phyloP scores from a whole-genome alignment of 2,888 invertebrate species.

The Parasteatoda lunata region DNA sequence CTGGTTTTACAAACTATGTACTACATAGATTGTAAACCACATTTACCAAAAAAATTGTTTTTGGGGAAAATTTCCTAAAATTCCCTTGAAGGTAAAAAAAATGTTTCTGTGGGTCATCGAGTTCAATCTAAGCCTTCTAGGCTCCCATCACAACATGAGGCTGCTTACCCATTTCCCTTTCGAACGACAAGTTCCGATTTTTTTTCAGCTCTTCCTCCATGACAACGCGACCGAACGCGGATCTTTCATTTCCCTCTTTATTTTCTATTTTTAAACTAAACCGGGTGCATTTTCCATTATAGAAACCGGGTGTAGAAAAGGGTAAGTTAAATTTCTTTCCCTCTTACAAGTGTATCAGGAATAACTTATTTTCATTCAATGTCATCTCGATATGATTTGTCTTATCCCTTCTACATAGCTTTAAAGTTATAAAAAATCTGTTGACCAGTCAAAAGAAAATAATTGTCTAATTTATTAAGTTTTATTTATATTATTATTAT shows the following conservation, averaged over 20 bases:
- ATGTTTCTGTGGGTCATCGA: no score
- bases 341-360: neutral
- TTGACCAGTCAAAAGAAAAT: no score
- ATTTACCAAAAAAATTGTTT: no score
- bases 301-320: neutral
- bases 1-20: no score
- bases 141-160: constrained; percentile 1
- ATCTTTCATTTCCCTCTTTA: constrained; percentile 30
- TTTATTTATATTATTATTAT: no score
- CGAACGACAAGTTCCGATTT: neutral
- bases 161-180: neutral
- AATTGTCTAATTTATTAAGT: no score
- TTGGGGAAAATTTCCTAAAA: no score
- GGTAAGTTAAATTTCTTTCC: neutral
- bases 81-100: no score
- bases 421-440: no score
- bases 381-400: neutral
- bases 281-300: neutral
- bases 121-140: constrained; percentile 21
- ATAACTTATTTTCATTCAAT: neutral
- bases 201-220: neutral
- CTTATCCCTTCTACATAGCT: no score
- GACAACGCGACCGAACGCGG: constrained; percentile 21
- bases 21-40: no score
- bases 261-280: constrained; percentile 25